Conservation (phyloP, 2,888 invertebrate genomes). For the Leucophora obtusa region DNA sequence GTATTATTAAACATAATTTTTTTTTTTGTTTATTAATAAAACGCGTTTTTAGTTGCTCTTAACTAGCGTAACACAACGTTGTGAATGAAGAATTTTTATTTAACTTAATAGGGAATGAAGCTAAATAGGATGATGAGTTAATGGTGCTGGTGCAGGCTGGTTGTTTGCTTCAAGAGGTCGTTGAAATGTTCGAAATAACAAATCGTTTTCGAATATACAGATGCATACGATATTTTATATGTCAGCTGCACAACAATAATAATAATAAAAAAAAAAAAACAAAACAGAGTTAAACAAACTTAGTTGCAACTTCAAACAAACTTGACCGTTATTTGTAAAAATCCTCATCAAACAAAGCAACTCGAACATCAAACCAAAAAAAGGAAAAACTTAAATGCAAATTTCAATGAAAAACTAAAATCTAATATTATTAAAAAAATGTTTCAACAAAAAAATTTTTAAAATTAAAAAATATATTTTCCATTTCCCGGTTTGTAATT, state of each 20-base stretch:
- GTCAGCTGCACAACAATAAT: constrained; percentile 56
- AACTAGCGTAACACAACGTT: constrained; percentile 43
- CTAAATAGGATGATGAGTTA: constrained; percentile 27
- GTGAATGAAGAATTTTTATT: constrained; percentile 50
- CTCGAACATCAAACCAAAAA: constrained; percentile 41
- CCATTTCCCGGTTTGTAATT: no score
- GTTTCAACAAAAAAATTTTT: neutral
- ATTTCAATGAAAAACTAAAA: constrained; percentile 4
- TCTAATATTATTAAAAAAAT: neutral
- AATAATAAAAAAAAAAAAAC: neutral
- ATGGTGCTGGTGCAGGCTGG: neutral
- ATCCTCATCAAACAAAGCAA: constrained; percentile 35
- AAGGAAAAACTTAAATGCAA: neutral
- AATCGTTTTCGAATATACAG: constrained; percentile 44
- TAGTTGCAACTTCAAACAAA: constrained; percentile 42
- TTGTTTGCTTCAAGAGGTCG: constrained; percentile 21
- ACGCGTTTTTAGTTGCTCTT: constrained; percentile 42
- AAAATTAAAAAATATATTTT: neutral
- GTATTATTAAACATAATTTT: constrained; percentile 17
- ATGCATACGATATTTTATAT: constrained; percentile 55
- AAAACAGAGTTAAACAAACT: constrained; percentile 42
- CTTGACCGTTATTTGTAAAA: neutral
- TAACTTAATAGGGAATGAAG: constrained; percentile 40
- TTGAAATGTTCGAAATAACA: constrained; percentile 42
- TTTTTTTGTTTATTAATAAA: constrained; percentile 12